Conservation (phyloP, 2,888 invertebrate genomes). For the Elegia similella region DNA sequence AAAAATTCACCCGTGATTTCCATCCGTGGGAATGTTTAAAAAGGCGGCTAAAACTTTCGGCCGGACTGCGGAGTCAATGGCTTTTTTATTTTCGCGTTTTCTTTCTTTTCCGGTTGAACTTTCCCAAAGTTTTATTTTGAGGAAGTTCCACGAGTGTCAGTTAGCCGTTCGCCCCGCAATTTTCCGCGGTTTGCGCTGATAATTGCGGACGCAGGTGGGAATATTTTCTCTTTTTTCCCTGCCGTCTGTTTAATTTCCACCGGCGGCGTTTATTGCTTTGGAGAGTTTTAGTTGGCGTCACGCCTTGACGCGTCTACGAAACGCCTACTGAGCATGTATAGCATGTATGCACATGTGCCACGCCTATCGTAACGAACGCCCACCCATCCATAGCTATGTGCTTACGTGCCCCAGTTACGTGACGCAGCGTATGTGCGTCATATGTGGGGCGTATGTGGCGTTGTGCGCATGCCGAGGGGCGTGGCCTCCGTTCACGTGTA, state of each 20-base stretch:
- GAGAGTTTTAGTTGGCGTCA: conserved; percentile 26
- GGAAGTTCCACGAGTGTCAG: conserved; percentile 78
- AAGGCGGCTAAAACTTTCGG: conserved; percentile 70
- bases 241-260: conserved; percentile 32
- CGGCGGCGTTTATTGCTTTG: conserved; percentile 33
- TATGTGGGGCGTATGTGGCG: conserved; percentile 58
- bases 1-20: conserved; percentile 58
- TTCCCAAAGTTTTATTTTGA: conserved; percentile 75
- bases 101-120: conserved; percentile 78
- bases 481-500: conserved; percentile 60
- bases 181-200: conserved; percentile 76
- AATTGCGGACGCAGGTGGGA: conserved; percentile 78
- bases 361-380: conserved; percentile 66
- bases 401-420: conserved; percentile 59
- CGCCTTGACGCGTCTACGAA: conserved; percentile 27
- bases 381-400: conserved; percentile 42
- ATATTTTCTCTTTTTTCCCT: conserved; percentile 48
- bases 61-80: conserved; percentile 76
- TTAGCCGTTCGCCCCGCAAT: conserved; percentile 74
- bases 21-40: conserved; percentile 66
- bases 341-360: conserved; percentile 45
- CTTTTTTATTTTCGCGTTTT: conserved; percentile 78
- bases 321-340: conserved; percentile 47
- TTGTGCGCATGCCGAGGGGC: conserved; percentile 68
- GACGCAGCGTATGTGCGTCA: conserved; percentile 50